phyloP scores from a whole-genome alignment of 23 tunicate species.

The Ascidia mentula region DNA sequence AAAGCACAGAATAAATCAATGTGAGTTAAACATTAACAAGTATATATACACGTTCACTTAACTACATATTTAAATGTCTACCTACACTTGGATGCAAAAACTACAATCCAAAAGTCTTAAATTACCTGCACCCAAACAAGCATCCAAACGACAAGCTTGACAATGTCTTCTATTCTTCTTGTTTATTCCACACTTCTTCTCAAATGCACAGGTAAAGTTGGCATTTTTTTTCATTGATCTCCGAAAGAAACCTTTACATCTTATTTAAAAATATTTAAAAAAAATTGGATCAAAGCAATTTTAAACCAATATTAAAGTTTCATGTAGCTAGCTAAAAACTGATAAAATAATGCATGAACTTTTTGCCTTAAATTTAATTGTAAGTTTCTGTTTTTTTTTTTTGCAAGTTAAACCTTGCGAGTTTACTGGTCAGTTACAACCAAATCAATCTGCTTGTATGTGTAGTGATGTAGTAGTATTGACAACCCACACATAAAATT shows the following conservation, averaged over 20 bases:
- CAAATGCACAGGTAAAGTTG: constrained; percentile 71
- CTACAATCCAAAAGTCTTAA: too few species aligned
- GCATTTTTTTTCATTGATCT: constrained; percentile 79
- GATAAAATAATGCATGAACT: too few species aligned
- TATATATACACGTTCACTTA: not conserved
- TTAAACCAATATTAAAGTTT: not conserved
- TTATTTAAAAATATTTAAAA: not conserved
- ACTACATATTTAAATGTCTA: not conserved
- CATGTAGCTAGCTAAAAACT: not conserved
- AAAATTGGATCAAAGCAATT: not conserved
- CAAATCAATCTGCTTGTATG: too few species aligned
- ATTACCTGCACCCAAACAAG: constrained; percentile 66
- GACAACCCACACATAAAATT: too few species aligned
- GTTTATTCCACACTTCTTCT: constrained; percentile 70
- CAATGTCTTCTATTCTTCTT: constrained; percentile 90
- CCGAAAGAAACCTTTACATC: constrained; percentile 94
- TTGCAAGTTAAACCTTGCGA: not conserved
- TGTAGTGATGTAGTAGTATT: too few species aligned
- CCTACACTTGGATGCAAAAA: not conserved
- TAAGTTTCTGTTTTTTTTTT: too few species aligned
- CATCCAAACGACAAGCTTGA: constrained; percentile 89
- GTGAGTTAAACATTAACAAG: not conserved
- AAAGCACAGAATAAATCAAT: not conserved
- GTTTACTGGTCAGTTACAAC: not conserved
- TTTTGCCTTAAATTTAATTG: too few species aligned